Evolutionary conservation across 2,113 vertebrate species (phyloP).

Genomic region (Chlorodrepanis virens): DNA sequence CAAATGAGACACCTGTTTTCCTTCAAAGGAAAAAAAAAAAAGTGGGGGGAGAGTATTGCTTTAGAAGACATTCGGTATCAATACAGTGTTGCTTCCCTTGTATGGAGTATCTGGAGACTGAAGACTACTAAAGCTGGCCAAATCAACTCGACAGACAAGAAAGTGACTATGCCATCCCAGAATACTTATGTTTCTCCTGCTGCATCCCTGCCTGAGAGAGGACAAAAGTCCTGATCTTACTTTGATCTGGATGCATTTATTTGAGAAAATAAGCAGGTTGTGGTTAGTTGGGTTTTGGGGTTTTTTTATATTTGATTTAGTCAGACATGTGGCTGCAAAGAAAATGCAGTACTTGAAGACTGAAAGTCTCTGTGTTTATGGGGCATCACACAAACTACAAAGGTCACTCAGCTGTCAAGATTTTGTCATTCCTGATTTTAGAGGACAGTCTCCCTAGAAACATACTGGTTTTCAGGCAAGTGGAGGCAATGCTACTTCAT

Average conservation of each 20-base stretch:
- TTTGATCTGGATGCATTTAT: not conserved
- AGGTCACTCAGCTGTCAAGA: not conserved
- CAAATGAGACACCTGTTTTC: not conserved
- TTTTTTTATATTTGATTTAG: not conserved
- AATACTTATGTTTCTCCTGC: not conserved
- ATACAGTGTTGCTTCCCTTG: not conserved
- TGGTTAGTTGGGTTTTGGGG: not conserved
- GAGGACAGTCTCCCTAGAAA: not conserved
- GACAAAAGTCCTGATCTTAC: not conserved
- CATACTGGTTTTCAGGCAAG: not conserved
- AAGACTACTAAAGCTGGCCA: not conserved
- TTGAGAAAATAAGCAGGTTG: not conserved
- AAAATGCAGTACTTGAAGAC: not conserved
- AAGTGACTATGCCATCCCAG: not conserved
- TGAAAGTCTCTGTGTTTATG: not conserved
- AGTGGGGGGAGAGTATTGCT: not conserved
- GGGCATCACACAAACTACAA: not conserved
- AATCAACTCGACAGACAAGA: not conserved
- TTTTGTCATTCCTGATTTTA: not conserved
- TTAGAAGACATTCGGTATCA: not conserved
- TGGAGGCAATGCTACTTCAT: fast-evolving
- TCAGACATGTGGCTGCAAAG: not conserved
- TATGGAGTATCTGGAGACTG: fast-evolving
- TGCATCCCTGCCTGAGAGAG: not conserved
- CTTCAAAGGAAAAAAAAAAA: not conserved